Base-by-base conservation (phyloP, 2,888 invertebrate genomes). In the Pterostichus niger region DNA sequence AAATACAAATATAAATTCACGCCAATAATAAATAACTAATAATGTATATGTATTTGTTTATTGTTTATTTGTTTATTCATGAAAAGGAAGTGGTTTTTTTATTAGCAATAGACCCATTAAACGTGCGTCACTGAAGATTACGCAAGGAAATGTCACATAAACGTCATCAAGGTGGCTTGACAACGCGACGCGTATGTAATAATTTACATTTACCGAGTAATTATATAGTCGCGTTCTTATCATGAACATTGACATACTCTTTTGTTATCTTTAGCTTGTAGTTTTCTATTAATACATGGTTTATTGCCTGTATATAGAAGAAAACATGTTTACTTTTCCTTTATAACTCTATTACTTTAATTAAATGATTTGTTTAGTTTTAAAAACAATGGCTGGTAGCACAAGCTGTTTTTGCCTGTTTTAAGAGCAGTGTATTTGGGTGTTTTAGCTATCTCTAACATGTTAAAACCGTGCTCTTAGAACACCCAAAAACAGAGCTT, bases 121-220 rank as follows among this genome's bases (percentile, higher is more conserved):
- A 64, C 13, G 64, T 44, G 17, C 68, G 68, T 71, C 68, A 71
- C 17, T 71, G 40, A 10, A 64, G 9, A 44, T 71, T 71, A 44
- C 44, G 68, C 44, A 71, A 59, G 24, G 31, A 33, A 17, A 56
- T 56, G 17, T 56, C 56, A 17, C 10, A 52, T 2, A 13, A 35
- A 64, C 59, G 59, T 24, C 31, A 13, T n/a, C 7, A 61, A 61
- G 52, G 61, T 64, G 13, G 40, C 31, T 33, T 35, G 64, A 33
- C 17, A 6, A 17, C 15, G 40, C 9, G 24, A 59, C 6, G 24
- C 17, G 59, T 17, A 40, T 7, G 24, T 71, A 71, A 71, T 11
- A 40, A 44, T 71, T 71, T 71, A 71, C 68, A 71, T 71, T n/a
- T 33, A 33, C 31, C 7, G 40, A 11, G 44, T 68, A 71, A 44